A percentile compares a stretch with the other conserved stretches of the same genome.
phyloP scores from a whole-genome alignment of 2,888 invertebrate genomes.

The Trileptium ribeirensis region DNA sequence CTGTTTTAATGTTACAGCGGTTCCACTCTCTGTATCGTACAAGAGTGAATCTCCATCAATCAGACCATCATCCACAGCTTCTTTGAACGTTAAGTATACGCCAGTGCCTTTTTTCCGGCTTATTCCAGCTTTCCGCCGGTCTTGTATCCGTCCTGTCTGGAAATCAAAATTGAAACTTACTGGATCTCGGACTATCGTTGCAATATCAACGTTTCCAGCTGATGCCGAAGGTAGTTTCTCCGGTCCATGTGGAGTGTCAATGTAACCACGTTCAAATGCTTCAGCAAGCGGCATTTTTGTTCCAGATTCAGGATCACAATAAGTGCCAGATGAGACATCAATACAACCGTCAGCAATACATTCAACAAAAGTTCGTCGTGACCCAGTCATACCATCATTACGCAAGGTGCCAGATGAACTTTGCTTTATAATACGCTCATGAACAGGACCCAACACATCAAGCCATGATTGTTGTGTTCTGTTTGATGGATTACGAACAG shows the following conservation, averaged over 20 bases:
- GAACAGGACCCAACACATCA: constrained; percentile 46
- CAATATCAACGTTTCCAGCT: neutral
- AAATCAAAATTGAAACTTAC: constrained; percentile 62
- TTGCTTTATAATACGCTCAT: constrained; percentile 48
- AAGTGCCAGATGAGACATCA: constrained; percentile 62
- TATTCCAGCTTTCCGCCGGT: no score
- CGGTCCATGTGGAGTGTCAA: constrained; percentile 61
- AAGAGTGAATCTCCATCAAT: constrained; percentile 61
- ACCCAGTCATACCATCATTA: constrained; percentile 46
- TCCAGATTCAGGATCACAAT: constrained; percentile 69
- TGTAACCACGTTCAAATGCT: constrained; percentile 70
- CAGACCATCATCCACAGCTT: constrained; percentile 72
- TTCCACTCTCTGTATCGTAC: constrained; percentile 65
- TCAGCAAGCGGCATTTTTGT: constrained; percentile 71
- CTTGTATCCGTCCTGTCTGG: constrained; percentile 66
- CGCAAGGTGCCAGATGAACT: neutral
- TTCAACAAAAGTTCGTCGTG: constrained; percentile 63
- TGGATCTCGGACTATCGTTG: constrained; percentile 59
- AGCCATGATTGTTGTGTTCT: constrained; percentile 58
- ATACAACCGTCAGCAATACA: constrained; percentile 72
- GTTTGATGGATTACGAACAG: constrained; percentile 69
- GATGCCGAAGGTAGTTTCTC: constrained; percentile 67
- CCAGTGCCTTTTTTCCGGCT: no score
- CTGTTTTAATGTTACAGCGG: constrained; percentile 66
- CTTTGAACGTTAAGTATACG: constrained; percentile 68